phyloP scores from a whole-genome alignment of 2,888 invertebrate genomes.

The Thecocarcelia acutangulata region DNA sequence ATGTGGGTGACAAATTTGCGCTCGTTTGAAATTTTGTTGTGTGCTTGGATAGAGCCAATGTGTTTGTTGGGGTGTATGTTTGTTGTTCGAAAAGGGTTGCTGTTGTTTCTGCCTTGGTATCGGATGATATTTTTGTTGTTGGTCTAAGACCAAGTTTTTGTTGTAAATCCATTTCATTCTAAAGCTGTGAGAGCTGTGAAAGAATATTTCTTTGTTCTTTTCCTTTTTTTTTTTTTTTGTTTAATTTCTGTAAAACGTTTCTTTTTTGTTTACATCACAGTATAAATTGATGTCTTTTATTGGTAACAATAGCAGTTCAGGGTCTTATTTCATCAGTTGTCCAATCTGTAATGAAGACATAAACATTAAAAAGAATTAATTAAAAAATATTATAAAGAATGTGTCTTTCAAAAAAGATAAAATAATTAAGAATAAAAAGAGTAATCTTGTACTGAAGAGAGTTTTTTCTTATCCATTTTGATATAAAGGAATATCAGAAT shows the following conservation, averaged over 20 bases:
- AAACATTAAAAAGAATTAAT: conserved; percentile 2
- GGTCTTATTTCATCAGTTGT: neutral
- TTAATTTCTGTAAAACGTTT: conserved; percentile 3
- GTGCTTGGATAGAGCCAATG: conserved; percentile 4
- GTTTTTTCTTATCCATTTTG: too few relatives aligned
- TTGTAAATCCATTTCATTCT: conserved; percentile 81
- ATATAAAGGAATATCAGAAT: too few relatives aligned
- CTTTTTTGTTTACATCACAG: neutral
- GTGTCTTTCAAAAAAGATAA: neutral
- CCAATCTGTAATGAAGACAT: conserved; percentile 50
- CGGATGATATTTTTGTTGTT: conserved; percentile 72
- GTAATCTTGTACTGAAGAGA: too few relatives aligned
- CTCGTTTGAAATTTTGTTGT: conserved; percentile 21
- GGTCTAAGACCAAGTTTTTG: conserved; percentile 79
- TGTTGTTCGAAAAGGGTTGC: conserved; percentile 18
- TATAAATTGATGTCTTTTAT: neutral
- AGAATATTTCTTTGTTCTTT: conserved; percentile 3
- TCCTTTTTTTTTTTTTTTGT: conserved; percentile 18
- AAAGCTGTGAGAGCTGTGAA: conserved; percentile 75
- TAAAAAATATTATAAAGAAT: neutral
- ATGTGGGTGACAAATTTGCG: conserved; percentile 72
- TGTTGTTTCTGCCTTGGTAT: conserved; percentile 48
- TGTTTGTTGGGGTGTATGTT: conserved; percentile 26
- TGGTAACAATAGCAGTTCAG: neutral
- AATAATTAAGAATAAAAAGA: too few relatives aligned